Base-by-base conservation (phyloP, 2,888 invertebrate genomes). In the Sminthurinus aureus region DNA sequence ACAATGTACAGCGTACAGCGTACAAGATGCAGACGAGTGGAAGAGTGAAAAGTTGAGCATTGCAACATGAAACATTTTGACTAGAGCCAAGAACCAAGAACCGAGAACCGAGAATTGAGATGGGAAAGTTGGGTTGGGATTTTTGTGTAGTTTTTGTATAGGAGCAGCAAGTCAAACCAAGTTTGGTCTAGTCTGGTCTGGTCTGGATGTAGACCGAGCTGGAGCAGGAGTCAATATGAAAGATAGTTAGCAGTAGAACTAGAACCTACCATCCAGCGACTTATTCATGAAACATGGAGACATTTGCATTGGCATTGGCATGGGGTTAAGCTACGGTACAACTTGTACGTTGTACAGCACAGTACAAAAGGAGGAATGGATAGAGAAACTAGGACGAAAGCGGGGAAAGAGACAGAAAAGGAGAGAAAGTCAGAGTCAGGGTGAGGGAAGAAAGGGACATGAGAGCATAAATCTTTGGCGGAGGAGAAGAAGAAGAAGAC, bases 401-500 rank as follows among this genome's bases (percentile, higher is more conserved):
- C 13, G 64, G 8, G 66, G 76, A 64, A n/a, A 12, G 67, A 81
- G 81, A 81, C 81, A 38, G 20, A 64, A 64, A 64, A 38, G 66
- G 38, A 24, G 24, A 79, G 20, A 76, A 13, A 20, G 71, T 9
- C 11, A 64, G 24, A 24, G 77, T 51, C 11, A 76, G 76, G 18
- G 12, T 18, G 66, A 13, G 26, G 20, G 71, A 20, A 74, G 81
- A 51, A 24, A 71, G 74, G 66, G 74, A 81, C 64, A 73, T 38
- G 66, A 64, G 75, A 51, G 66, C 76, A 81, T 76, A 84, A 66
- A 82, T 84, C 76, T 71, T 84, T 20, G 26, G 78, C 22, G 24
- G 79, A 71, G 50, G 22, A 50, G 51, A 78, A 38, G 50, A 84
- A 78, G 81, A 76, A 67, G 81, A 83, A 74, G 77, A 71, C 73